Base-by-base conservation (phyloP, 2,888 invertebrate genomes). In the Psococerastis gibbosa region DNA sequence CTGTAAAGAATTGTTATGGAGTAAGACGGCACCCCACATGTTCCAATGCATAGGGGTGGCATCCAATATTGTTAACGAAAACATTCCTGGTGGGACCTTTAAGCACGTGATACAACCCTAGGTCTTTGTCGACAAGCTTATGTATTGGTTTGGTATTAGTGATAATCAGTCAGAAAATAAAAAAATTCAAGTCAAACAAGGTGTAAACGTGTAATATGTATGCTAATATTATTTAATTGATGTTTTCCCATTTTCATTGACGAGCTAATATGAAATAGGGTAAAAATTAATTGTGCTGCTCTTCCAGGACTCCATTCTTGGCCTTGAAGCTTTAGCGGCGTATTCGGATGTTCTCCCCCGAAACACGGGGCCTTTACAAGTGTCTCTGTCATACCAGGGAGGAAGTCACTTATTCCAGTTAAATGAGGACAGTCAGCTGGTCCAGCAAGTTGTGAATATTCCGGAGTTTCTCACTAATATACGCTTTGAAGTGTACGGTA, bases 291-390 rank as follows among this genome's bases (percentile, higher is more conserved):
- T 45, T 11, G 27, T 31, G 3, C 43, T 43, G n/a, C 42, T 42
- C 47, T 52, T 57, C 43, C 58, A 73, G 64, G 74, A 74, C 51
- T 73, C 74, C 0, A 68, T 70, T 1, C 63, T 74, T 9, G 73
- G 70, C 3, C 58, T 75, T 15, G 71, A 73, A 50, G 73, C 73
- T 1, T 54, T 74, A 9, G 62, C 71, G 1, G 66, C 67, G 51
- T 74, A 70, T 53, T 68, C 70, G 2, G 54, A 59, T 2, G 56
- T 62, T 1, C 60, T 69, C 45, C 61, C 60, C 41, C 57, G 57
- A 11, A 60, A 61, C 38, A 54, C 61, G 4, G 58, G 66, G 2
- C 60, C 67, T 49, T 51, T 68, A 8, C 60, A 61, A 18, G 55
- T 71, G 6, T 54, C 60, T n/a, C 54, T 71, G 2, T 59, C 62